Evolutionary conservation across 2,797 vertebrate genomes (phyloP).

Genomic region (Buphagus erythrorhynchus): DNA sequence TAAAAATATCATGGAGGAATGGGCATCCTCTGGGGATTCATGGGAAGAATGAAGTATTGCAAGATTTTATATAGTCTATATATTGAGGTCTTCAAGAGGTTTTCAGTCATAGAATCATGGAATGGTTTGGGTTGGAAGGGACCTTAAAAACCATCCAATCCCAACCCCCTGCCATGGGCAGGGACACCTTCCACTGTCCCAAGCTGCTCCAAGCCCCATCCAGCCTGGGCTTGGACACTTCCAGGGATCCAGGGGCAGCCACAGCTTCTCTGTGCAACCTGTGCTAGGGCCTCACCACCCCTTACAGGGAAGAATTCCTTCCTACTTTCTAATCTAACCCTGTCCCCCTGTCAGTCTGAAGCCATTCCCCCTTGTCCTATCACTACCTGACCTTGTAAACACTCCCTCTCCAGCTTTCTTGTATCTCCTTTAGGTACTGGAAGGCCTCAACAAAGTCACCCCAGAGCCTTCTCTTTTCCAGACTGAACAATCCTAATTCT

Average conservation of each 20-base stretch:
- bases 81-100: not conserved
- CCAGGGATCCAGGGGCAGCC: not conserved
- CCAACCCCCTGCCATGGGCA: not conserved
- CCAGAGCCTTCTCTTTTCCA: not conserved
- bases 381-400: not conserved
- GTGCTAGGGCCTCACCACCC: not conserved
- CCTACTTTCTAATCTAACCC: not conserved
- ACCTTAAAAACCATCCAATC: not conserved
- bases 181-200: not conserved
- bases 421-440: not conserved
- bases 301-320: not conserved
- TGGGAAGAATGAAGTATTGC: not conserved
- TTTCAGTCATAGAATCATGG: not conserved
- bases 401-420: not conserved
- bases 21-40: not conserved
- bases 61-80: not conserved
- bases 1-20: not conserved
- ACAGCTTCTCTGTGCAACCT: not conserved
- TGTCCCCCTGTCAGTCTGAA: not conserved
- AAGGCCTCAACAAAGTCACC: not conserved
- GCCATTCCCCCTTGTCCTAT: not conserved
- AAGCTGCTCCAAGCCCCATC: rapidly evolving
- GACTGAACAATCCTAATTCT: not conserved
- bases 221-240: not conserved
- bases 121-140: not conserved